Conservation (phyloP, 53 echinoderm and acorn worm genomes). For the Patiria pectinifera region DNA sequence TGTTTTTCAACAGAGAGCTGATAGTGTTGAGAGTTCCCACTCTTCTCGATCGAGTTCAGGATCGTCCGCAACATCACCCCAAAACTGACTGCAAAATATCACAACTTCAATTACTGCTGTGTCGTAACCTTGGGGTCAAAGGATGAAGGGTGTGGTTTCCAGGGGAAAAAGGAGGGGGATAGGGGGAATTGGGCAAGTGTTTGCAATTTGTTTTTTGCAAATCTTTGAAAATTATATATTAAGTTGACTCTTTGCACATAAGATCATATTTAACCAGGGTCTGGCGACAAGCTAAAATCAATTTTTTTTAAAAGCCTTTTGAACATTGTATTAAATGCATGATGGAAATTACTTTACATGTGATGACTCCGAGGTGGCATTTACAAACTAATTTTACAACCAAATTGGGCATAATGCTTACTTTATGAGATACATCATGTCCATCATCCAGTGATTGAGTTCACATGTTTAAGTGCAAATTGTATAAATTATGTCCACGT, state of each 20-base stretch:
- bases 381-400: neutral
- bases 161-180: neutral
- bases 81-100: slow-evolving; percentile 6
- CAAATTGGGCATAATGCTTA: neutral
- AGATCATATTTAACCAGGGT: neutral
- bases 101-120: neutral
- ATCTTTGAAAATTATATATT: neutral
- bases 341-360: neutral
- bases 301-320: no score
- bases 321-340: neutral
- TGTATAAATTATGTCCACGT: no score
- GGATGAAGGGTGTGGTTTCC: neutral
- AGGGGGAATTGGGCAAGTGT: neutral
- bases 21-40: slow-evolving; percentile 4
- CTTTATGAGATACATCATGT: no score
- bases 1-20: slow-evolving; percentile 12
- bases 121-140: neutral
- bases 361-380: neutral
- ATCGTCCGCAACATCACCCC: neutral
- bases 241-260: neutral
- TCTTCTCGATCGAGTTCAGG: neutral
- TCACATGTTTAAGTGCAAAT: no score
- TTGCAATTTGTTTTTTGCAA: neutral
- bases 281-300: neutral
- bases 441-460: no score